Percentiles rank a stretch among this genome's conserved stretches.
phyloP scores from a whole-genome alignment of 2,113 vertebrate genomes.

The Caracal caracal region DNA sequence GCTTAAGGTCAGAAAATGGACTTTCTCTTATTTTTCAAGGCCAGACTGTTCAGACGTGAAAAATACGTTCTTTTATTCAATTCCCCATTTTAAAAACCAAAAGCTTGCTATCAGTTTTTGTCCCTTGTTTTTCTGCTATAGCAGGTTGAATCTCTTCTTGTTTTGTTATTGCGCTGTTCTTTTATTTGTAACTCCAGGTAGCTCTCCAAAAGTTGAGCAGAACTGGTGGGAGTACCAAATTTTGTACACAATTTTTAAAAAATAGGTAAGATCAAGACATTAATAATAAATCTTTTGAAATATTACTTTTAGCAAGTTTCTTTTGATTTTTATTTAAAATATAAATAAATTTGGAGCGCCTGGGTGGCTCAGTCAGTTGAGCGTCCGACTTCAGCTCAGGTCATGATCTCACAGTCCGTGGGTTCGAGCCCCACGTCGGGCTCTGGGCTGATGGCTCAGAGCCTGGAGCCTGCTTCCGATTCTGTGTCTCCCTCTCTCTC shows the following conservation, averaged over 20 bases:
- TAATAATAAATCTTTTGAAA: not conserved
- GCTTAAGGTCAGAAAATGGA: not conserved
- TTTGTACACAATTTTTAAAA: not conserved
- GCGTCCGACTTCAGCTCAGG: no score
- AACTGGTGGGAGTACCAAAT: not conserved
- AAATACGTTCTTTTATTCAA: not conserved
- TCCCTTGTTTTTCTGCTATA: not conserved
- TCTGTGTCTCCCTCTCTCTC: no score
- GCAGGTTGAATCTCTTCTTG: not conserved
- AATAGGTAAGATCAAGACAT: not conserved
- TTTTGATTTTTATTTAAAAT: not conserved
- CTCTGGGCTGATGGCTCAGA: no score
- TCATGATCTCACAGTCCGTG: no score
- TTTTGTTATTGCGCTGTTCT: not conserved
- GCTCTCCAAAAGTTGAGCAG: not conserved
- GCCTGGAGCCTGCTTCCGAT: no score
- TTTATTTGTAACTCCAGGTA: conserved; percentile 24
- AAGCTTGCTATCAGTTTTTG: not conserved
- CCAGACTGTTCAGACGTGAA: not conserved
- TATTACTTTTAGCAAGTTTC: not conserved
- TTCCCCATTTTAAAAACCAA: conserved; percentile 17
- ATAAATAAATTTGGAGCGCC: not conserved
- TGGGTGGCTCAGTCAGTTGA: no score
- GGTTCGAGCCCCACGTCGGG: no score
- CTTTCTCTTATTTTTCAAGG: not conserved